Percentiles rank a stretch among this genome's conserved stretches.
Evolutionary conservation across 2,797 vertebrate genomes (phyloP).

Genomic region (Myotis pilosus): DNA sequence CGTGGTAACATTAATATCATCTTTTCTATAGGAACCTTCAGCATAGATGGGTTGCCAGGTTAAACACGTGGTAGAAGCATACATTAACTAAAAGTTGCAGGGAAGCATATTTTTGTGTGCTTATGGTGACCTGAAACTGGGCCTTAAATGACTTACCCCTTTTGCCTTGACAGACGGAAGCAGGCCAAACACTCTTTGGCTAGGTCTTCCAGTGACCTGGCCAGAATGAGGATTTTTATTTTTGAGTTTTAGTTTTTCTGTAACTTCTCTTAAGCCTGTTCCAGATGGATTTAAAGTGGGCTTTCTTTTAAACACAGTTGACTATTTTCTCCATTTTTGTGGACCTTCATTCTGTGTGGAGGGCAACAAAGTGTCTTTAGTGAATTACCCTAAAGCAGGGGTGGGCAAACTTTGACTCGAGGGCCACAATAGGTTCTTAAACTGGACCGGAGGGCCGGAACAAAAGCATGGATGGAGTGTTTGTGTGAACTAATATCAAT

Average conservation of each 20-base stretch:
- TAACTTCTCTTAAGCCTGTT: conserved; percentile 20
- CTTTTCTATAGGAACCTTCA: background rate
- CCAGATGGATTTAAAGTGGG: background rate
- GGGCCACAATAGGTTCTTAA: too few species aligned
- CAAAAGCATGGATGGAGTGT: too few species aligned
- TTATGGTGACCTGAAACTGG: background rate
- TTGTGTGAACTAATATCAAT: too few species aligned
- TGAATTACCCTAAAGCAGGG: background rate
- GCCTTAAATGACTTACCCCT: background rate
- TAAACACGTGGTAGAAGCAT: background rate
- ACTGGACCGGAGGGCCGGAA: too few species aligned
- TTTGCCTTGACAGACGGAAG: background rate
- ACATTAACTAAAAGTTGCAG: background rate
- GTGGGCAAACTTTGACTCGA: too few species aligned
- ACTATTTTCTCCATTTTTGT: background rate
- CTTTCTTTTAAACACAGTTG: background rate
- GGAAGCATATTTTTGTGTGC: background rate
- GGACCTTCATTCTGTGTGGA: background rate
- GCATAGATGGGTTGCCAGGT: background rate
- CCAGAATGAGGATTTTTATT: background rate
- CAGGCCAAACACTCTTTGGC: background rate
- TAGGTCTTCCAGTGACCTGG: background rate
- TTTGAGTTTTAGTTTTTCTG: background rate
- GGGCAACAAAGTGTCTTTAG: background rate
- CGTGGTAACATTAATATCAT: background rate